phyloP scores from a whole-genome alignment of 2,797 vertebrate genomes.

The Dendrocincla fuliginosa region DNA sequence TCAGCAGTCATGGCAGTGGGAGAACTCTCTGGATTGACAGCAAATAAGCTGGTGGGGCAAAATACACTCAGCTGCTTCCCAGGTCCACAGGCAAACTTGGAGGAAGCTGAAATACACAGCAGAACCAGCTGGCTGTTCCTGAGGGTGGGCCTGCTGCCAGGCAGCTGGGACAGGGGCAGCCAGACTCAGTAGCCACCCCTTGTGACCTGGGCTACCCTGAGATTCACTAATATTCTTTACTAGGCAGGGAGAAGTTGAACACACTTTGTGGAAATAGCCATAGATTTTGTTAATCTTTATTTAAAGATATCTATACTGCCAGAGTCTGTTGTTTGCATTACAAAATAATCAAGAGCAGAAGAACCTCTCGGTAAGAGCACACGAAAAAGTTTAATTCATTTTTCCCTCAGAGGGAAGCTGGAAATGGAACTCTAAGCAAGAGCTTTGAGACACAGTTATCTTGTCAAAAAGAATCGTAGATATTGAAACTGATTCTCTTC shows the following conservation, averaged over 20 bases:
- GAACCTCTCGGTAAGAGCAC: not conserved
- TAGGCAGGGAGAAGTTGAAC: not conserved
- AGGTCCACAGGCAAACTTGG: not conserved
- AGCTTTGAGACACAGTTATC: not conserved
- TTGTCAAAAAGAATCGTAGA: not conserved
- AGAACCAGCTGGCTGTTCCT: conserved; percentile 49
- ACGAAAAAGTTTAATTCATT: not conserved
- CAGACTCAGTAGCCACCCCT: conserved; percentile 25
- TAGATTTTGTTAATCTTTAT: not conserved
- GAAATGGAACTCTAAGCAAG: not conserved
- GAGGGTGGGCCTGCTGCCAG: conserved; percentile 6
- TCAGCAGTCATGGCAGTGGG: not conserved
- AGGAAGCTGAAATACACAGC: conserved; percentile 3
- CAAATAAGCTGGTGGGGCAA: not conserved
- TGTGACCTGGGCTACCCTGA: conserved; percentile 28
- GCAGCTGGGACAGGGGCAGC: conserved; percentile 34
- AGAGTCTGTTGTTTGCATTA: not conserved
- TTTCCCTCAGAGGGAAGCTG: not conserved
- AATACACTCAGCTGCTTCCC: conserved; percentile 32
- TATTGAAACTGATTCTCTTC: not conserved
- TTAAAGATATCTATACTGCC: not conserved
- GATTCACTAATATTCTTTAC: not conserved
- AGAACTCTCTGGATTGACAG: conserved; percentile 1
- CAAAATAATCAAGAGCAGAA: not conserved
- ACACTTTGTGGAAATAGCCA: not conserved